Conservation (phyloP, 2,113 vertebrate genomes). For the Glaucidium brasilianum region DNA sequence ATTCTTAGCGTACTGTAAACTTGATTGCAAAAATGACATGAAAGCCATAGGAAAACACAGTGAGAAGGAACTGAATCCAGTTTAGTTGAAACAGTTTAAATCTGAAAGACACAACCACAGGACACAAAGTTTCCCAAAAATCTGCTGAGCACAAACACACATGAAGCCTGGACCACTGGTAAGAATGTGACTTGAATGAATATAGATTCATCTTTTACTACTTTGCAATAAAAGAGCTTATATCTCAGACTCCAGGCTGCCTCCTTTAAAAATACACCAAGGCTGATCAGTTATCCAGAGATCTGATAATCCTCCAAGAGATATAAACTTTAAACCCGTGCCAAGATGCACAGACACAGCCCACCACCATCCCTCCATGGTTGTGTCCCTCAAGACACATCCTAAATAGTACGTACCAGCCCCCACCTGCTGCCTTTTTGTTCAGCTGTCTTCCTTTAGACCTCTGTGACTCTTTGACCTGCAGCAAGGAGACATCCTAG, state of each 20-base stretch:
- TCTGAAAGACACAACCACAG: not conserved
- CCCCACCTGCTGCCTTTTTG: constrained; percentile 30
- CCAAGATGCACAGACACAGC: not conserved
- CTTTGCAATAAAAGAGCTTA: constrained; percentile 7
- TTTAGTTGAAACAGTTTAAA: not conserved
- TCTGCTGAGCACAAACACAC: not conserved
- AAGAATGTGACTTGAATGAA: not conserved
- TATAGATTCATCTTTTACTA: not conserved
- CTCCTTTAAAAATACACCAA: constrained; percentile 49
- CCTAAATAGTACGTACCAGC: constrained; percentile 35
- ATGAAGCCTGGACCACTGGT: not conserved
- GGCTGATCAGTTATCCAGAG: not conserved
- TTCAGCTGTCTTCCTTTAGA: constrained; percentile 65
- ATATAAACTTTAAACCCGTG: constrained; percentile 13
- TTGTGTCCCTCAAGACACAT: not conserved
- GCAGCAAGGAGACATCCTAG: constrained; percentile 18
- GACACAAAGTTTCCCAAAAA: not conserved
- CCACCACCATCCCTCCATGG: not conserved
- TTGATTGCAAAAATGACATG: not conserved
- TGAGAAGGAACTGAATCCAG: not conserved
- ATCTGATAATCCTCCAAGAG: constrained; percentile 39
- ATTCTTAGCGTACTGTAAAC: not conserved
- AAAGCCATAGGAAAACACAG: not conserved
- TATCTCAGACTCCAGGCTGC: constrained; percentile 21
- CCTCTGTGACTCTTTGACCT: constrained; percentile 52